These are phyloP conservation scores for Hippocampus guttulatus DNA, from an alignment of 2,113 vertebrate species.

Conservation along the genomic window DNA sequence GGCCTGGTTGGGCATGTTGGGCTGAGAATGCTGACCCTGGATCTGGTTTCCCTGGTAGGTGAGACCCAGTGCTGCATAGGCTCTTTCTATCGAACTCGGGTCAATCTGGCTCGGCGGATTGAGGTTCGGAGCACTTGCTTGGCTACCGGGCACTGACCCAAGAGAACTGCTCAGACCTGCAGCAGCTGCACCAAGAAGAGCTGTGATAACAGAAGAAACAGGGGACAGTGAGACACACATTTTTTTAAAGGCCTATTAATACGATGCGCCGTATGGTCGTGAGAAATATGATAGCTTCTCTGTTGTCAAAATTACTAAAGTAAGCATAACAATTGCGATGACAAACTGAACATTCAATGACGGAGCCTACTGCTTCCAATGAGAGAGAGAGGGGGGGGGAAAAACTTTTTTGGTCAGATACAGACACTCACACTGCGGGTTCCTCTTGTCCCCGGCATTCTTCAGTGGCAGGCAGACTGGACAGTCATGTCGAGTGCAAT, in stretches of 20 bases:
- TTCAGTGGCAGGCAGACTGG: slow-evolving; percentile 97
- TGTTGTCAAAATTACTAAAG: too few species aligned
- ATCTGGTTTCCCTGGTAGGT: slow-evolving; percentile 96
- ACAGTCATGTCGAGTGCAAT: slow-evolving; percentile 95
- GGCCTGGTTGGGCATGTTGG: slow-evolving; percentile 73
- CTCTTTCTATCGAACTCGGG: slow-evolving; percentile 96
- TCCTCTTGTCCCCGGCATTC: slow-evolving; percentile 98
- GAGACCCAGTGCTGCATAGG: slow-evolving; percentile 92
- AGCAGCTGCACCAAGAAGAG: slow-evolving; percentile 79
- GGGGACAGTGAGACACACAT: slow-evolving; percentile 15
- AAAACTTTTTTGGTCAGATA: slow-evolving; percentile 57
- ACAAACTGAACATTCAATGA: background rate
- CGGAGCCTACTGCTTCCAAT: background rate
- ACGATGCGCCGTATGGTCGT: too few species aligned
- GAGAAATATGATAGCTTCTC: too few species aligned
- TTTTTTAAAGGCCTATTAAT: too few species aligned
- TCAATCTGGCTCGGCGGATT: slow-evolving; percentile 93
- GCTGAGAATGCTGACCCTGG: slow-evolving; percentile 76
- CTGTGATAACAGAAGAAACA: slow-evolving; percentile 60
- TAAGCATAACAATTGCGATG: background rate
- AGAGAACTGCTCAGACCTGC: slow-evolving; percentile 81
- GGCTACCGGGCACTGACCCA: slow-evolving; percentile 81
- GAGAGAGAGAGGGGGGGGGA: too few species aligned
- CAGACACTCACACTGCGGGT: slow-evolving; percentile 93
- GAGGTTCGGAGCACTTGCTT: slow-evolving; percentile 81